Evolutionary conservation across 1,140 invertebrate genomes (phyloP), one percentile per base, ranked within the genome.

Genomic region (Drosophila jambulina): DNA sequence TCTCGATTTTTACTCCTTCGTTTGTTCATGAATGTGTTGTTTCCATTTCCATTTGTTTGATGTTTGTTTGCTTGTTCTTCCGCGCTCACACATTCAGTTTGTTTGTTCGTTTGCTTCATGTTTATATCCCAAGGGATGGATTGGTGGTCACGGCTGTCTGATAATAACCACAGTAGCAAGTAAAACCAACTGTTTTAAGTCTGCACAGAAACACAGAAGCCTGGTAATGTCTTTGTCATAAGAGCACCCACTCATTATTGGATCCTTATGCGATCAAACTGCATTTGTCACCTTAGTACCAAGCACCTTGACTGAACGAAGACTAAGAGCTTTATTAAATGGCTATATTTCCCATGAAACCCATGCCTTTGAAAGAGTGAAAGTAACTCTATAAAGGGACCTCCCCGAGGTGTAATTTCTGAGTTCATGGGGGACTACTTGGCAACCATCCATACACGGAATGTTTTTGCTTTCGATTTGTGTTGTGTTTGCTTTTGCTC

Each of bases 41-140:
- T 72, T 34, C 45, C 71, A 72, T 78, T 87, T 70, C 43, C 80
- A 86, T 81, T 65, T 86, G 82, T 91, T 91, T 88, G 71, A 80
- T 83, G 77, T 65, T 79, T 59, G 59, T 83, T 82, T 67, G 71
- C 63, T 49, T 80, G 72, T 86, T 82, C 79, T 80, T 72, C 49
- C 42, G 51, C 34, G 15, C 27, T 19, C 19, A 45, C 63, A 79
- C 78, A 61, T 69, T 85, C 38, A 69, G 59, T 72, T 72, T 64
- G 54, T 62, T 81, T 67, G 54, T 80, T 77, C 46, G 68, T 76
- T 78, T 86, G 75, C 78, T 53, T 53, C 69, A 74, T 62, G 69
- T 38, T 74, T 29, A 17, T 34, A 38, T 32, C 17, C 70, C 67
- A 71, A 56, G 19, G 25, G 12, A 45, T n/a, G 27, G 51, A 34